Conservation (phyloP, 2,797 vertebrate genomes). For the Passerculus sandwichensis region DNA sequence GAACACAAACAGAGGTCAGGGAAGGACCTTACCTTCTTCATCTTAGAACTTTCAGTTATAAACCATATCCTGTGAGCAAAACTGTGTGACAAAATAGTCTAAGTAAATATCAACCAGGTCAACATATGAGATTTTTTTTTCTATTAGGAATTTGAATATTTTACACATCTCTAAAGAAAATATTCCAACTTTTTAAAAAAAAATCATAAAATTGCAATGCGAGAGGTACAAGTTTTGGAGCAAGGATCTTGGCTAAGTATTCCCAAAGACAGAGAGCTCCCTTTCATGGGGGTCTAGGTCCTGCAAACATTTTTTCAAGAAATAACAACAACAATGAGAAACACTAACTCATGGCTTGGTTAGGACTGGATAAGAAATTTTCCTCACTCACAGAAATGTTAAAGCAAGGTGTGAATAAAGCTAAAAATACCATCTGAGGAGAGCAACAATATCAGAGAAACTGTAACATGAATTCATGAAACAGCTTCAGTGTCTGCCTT, state of each 20-base stretch:
- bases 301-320: neutral
- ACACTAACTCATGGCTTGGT: neutral
- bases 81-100: neutral
- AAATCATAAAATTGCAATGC: neutral
- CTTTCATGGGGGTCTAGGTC: neutral
- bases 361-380: neutral
- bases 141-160: neutral
- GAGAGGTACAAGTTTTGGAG: accelerated
- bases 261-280: neutral
- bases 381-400: neutral
- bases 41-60: neutral
- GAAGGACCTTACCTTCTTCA: neutral
- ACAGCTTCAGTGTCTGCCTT: slow-evolving; percentile 35
- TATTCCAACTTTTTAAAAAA: neutral
- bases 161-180: neutral
- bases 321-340: neutral
- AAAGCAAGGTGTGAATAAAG: slow-evolving; percentile 39
- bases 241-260: neutral
- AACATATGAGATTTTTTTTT: neutral
- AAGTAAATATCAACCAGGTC: neutral
- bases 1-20: neutral
- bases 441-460: slow-evolving; percentile 41
- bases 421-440: slow-evolving; percentile 22
- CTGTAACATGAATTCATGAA: slow-evolving; percentile 31
- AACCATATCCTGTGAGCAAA: neutral